Percentiles rank a stretch among this genome's conserved stretches.
phyloP scores from a whole-genome alignment of 2,797 vertebrate genomes.

The Helarctos malayanus region DNA sequence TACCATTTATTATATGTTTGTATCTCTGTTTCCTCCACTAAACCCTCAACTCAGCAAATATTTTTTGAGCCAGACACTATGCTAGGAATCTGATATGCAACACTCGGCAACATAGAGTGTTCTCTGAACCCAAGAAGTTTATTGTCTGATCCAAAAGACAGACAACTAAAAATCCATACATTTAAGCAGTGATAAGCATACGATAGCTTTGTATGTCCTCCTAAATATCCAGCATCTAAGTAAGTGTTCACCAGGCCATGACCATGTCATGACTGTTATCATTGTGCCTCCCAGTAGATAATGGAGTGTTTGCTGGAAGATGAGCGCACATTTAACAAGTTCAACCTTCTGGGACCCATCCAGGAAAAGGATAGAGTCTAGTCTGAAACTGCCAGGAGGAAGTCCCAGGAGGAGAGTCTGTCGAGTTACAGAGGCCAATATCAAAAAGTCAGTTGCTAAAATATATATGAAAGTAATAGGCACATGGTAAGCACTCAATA shows the following conservation, averaged over 20 bases:
- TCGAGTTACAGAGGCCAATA: neutral
- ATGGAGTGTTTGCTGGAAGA: neutral
- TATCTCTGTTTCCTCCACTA: neutral
- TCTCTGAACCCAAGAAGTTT: neutral
- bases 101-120: neutral
- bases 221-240: neutral
- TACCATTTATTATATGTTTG: neutral
- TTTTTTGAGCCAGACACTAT: neutral
- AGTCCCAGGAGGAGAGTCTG: neutral
- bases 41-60: conserved; percentile 28
- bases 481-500: conserved; percentile 17
- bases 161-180: neutral
- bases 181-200: neutral
- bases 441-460: neutral
- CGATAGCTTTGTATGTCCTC: neutral
- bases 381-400: neutral
- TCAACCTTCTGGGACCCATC: neutral
- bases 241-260: neutral
- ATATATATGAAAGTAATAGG: neutral
- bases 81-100: conserved; percentile 26
- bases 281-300: neutral
- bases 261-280: neutral
- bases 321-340: neutral
- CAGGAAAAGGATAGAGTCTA: neutral
- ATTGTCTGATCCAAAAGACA: neutral